These are phyloP conservation scores for Lysandra bellargus DNA, from an alignment of 2,888 invertebrate species.

Conservation along the genomic window DNA sequence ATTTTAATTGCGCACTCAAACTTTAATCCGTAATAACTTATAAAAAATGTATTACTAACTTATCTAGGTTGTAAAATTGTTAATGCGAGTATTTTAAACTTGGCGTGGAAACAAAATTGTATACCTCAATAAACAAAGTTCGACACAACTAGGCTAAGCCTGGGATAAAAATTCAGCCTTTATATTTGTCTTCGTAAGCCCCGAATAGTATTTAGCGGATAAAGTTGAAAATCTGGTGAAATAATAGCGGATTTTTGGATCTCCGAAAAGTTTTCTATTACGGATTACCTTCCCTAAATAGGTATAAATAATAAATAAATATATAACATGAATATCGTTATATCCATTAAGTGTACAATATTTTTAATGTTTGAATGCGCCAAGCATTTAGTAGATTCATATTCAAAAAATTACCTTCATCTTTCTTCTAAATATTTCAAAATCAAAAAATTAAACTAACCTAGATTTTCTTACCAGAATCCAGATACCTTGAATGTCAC, in stretches of 20 bases:
- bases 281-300: not conserved
- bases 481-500: no score
- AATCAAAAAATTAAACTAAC: no score
- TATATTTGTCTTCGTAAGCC: not conserved
- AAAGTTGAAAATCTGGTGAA: not conserved
- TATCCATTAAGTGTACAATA: not conserved
- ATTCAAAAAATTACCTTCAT: no score
- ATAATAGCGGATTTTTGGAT: not conserved
- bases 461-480: no score
- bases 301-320: not conserved
- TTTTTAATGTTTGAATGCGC: no score
- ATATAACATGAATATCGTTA: not conserved
- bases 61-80: not conserved
- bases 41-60: not conserved
- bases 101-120: slow-evolving; percentile 2
- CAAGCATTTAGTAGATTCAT: no score
- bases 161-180: slow-evolving; percentile 7
- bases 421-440: no score
- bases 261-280: not conserved
- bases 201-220: slow-evolving; percentile 1
- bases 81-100: not conserved
- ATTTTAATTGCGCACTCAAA: not conserved
- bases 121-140: slow-evolving; percentile 1
- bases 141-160: not conserved
- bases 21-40: not conserved